These are phyloP conservation scores for Salmo trutta DNA, from an alignment of 2,797 vertebrate species.

Conservation along the genomic window DNA sequence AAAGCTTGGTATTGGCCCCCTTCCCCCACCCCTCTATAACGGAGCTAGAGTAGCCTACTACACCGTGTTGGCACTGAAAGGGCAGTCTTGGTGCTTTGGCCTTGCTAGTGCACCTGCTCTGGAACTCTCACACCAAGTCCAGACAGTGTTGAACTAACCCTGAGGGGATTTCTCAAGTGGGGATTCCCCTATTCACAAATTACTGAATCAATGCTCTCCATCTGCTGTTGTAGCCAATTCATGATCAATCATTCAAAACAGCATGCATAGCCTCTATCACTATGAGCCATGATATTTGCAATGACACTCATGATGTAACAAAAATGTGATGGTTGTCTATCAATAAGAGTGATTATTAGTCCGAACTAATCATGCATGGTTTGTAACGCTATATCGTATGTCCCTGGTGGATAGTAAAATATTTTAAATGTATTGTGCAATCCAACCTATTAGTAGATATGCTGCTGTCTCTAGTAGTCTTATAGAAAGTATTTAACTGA, in stretches of 20 bases:
- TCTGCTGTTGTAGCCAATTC: neutral
- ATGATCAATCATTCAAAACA: neutral
- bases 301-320: neutral
- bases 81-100: neutral
- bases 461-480: neutral
- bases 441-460: neutral
- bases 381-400: neutral
- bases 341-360: neutral
- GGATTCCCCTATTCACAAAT: neutral
- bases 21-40: neutral
- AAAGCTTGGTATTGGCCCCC: neutral
- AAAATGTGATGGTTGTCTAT: neutral
- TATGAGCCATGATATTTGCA: neutral
- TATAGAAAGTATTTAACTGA: neutral
- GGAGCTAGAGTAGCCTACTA: neutral
- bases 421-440: neutral
- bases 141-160: neutral
- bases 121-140: neutral
- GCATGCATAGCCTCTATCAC: neutral
- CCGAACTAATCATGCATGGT: neutral
- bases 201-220: neutral
- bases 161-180: neutral
- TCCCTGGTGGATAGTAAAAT: neutral
- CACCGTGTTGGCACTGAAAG: neutral
- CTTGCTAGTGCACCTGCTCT: constrained; percentile 4